phyloP scores from a whole-genome alignment of 2,113 vertebrate genomes.

The Nibea albiflora region DNA sequence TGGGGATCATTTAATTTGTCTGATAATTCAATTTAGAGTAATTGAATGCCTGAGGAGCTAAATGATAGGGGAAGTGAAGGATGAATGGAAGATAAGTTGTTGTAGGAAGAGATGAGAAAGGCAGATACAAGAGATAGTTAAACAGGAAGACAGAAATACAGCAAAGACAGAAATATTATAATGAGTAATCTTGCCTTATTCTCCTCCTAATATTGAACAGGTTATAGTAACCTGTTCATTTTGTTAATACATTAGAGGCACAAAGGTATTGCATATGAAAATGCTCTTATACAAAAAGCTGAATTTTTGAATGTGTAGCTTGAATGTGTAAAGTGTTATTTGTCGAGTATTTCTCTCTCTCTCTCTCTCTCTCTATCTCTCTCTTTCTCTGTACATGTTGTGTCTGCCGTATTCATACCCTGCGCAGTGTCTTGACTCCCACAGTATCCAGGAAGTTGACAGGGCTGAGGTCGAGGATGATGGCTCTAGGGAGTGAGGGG shows the following conservation, averaged over 20 bases:
- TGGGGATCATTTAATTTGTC: slow-evolving; percentile 22
- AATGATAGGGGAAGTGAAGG: not conserved
- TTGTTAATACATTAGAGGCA: not conserved
- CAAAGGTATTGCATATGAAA: not conserved
- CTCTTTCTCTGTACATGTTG: not conserved
- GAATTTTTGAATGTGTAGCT: no score
- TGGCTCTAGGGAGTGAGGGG: slow-evolving; percentile 79
- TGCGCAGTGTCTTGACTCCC: slow-evolving; percentile 90
- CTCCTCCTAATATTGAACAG: not conserved
- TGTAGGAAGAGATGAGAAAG: not conserved
- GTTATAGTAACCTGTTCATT: not conserved
- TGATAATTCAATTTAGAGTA: not conserved
- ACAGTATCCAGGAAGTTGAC: slow-evolving; percentile 94
- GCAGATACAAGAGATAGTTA: not conserved
- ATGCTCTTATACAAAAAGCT: not conserved
- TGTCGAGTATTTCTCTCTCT: not conserved
- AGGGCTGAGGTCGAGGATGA: slow-evolving; percentile 91
- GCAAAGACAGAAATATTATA: not conserved
- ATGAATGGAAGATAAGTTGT: not conserved
- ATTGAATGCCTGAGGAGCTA: slow-evolving; percentile 22
- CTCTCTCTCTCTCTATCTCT: not conserved
- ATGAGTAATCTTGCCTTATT: not conserved
- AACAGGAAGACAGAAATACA: not conserved
- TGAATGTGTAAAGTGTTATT: not conserved
- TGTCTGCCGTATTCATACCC: slow-evolving; percentile 76